Evolutionary conservation across 2,113 vertebrate species (phyloP), one percentile per base, ranked within the genome.

Genomic region (Empidonax traillii): DNA sequence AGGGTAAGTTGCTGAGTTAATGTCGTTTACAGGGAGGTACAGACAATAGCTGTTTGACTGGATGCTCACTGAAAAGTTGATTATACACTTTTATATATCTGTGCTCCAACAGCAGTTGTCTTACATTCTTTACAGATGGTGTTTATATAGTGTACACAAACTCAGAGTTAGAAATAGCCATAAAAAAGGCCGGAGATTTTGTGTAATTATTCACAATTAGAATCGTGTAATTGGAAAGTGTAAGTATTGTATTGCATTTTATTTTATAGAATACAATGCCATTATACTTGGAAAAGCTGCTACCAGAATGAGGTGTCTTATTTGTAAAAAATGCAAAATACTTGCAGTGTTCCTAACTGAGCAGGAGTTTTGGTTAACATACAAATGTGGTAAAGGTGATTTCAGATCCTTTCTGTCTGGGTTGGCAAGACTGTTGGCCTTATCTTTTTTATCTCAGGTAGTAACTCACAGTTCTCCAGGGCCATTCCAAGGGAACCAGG

Each of bases 111-210:
- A 96, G 77, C 89, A 97, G 72, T 85, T 81, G 20, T 87, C 95
- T 97, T 90, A 53, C 82, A 20, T 94, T 96, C 79, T 90, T 92
- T 96, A 63, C 97, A 98, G 97, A 97, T 98, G 96, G 95, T 97
- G 97, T 97, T 98, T 97, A 90, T 97, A 58, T 49, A 96, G 92
- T 73, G 83, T 93, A 78, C 82, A 82, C 24, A 96, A 97, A 91
- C 95, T 96, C 94, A 89, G 84, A 69, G 25, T 94, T 93, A 86
- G 87, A 96, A 97, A 87, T 78, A 92, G 84, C 92, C 86, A 73
- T 97, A 90, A 97, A 97, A 97, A 97, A 95, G 97, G 91, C 90
- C 55, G 4, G 47, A 95, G 93, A 53, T 85, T 97, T 96, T 96
- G 90, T 96, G 73, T 90, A 97, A 95, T 97, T 96, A 96, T 96